Conservation (phyloP, 2,113 vertebrate species). For the Atlantisia rogersi region DNA sequence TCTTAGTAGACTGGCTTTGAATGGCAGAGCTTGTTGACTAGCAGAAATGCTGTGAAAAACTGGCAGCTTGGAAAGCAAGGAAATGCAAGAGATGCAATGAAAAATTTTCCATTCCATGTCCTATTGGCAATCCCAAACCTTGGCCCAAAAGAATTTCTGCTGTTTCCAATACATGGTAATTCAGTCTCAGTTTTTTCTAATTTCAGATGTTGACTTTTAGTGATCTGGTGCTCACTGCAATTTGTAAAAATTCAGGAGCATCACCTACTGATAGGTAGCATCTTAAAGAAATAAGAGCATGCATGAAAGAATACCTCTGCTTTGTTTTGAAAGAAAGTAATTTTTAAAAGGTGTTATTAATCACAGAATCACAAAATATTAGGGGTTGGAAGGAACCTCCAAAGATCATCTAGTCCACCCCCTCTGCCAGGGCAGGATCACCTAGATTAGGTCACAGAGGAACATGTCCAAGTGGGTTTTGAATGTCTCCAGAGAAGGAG, state of each 20-base stretch:
- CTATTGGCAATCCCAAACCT: neutral
- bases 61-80: neutral
- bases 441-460: no score
- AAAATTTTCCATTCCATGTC: neutral
- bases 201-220: neutral
- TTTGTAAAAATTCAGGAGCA: neutral
- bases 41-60: neutral
- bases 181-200: neutral
- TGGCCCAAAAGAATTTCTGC: neutral
- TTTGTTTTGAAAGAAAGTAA: neutral
- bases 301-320: neutral
- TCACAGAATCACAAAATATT: neutral
- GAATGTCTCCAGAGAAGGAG: no score
- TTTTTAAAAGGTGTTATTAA: neutral
- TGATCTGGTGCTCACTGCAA: neutral
- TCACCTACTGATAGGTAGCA: neutral
- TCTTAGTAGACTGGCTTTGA: neutral
- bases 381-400: no score
- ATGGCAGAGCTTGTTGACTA: neutral
- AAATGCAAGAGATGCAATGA: neutral
- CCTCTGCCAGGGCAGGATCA: no score
- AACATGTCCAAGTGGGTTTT: no score
- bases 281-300: neutral
- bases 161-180: neutral
- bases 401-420: no score